Percentiles rank a stretch among this genome's conserved stretches.
Evolutionary conservation across 2,797 vertebrate species (phyloP).

Genomic region (Girardinus metallicus): DNA sequence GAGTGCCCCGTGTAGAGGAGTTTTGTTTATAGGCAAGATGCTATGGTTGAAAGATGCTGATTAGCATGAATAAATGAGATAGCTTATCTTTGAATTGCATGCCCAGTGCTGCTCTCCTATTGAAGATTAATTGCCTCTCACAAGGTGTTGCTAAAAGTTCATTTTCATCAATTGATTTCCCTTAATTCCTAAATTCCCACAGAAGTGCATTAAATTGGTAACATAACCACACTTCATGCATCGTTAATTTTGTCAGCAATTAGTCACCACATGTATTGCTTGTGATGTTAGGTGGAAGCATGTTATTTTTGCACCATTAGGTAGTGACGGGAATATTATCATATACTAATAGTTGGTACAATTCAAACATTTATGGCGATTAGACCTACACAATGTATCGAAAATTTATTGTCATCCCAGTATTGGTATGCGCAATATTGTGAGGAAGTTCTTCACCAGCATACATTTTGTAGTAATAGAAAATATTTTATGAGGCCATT

Average conservation of each 20-base stretch:
- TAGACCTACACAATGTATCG: neutral
- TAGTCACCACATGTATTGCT: constrained; percentile 64
- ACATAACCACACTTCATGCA: constrained; percentile 70
- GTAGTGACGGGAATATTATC: constrained; percentile 65
- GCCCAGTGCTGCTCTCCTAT: constrained; percentile 63
- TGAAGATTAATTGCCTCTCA: constrained; percentile 77
- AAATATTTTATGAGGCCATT: neutral
- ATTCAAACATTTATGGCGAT: constrained; percentile 35
- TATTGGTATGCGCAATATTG: neutral
- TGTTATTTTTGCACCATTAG: constrained; percentile 74
- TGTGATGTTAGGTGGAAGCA: constrained; percentile 70
- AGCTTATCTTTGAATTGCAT: constrained; percentile 80
- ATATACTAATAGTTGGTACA: constrained; percentile 57
- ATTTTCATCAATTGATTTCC: constrained; percentile 77
- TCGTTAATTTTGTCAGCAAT: constrained; percentile 69
- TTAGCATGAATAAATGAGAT: constrained; percentile 79
- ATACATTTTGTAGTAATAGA: neutral
- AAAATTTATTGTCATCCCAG: neutral
- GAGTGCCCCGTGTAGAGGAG: constrained; percentile 44
- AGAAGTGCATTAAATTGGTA: constrained; percentile 72
- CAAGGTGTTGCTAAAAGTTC: constrained; percentile 76
- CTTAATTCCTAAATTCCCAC: constrained; percentile 67
- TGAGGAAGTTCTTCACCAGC: neutral
- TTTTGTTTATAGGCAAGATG: constrained; percentile 71
- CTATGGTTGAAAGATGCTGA: constrained; percentile 66